Evolutionary conservation across 2,113 vertebrate species (phyloP), one percentile per base, ranked within the genome.

Genomic region (Cervus canadensis): DNA sequence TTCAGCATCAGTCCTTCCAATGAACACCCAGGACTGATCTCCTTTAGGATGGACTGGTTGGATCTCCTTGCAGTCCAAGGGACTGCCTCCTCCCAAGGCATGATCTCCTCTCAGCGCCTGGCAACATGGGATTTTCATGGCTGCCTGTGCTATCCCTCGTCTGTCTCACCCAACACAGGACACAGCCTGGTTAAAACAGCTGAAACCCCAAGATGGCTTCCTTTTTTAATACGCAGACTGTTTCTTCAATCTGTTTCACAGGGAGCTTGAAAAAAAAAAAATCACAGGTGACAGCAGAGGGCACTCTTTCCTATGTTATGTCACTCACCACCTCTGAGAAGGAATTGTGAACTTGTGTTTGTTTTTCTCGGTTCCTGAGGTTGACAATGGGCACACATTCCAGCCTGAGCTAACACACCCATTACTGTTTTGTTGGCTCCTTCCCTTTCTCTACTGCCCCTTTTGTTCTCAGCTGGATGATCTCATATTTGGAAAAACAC

Each of bases 321-420:
- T 13, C 30, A 8, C 50, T 23, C 1, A 0, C 43, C 17, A 30
- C 21, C 50, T n/a, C 1, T 1, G 57, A 36, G 85, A 30, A 50
- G 88, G 76, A 76, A 88, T 81, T 89, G 26, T 50, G 78, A 43
- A 40, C 85, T 74, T 9, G 33, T 12, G 43, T 52, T 94, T 95
- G 76, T 88, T 95, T 97, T 93, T 89, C 97, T 95, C 64, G 30
- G 89, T 97, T 98, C 40, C 96, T 91, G 33, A 48, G 19, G 14
- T 71, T 85, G 94, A 97, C 83, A 87, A 79, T 45, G 91, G 78
- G 43, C 56, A 21, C 67, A 52, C 96, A 84, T 91, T 96, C 91
- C 89, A 78, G 64, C 64, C 7, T 59, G 92, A 97, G 60, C 26
- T 3, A 89, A 94, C 93, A 95, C 96, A 93, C 91, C 67, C 86